Base-by-base conservation (phyloP, 2,888 invertebrate genomes). In the Pseudococcus viburni region DNA sequence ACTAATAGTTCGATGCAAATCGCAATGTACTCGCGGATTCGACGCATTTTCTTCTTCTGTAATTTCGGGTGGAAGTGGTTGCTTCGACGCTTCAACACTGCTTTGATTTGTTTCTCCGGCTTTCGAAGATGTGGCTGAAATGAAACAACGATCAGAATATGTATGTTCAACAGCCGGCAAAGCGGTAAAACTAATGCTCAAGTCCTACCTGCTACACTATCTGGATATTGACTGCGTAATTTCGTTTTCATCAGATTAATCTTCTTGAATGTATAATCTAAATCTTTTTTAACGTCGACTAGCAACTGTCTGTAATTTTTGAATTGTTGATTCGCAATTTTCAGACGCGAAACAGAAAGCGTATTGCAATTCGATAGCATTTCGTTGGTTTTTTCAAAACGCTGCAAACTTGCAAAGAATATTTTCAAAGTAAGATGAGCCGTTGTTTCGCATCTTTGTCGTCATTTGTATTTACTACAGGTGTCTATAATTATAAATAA, bases 341-440 rank as follows among this genome's bases (percentile, higher is more conserved):
- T 96, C 88, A 97, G 94, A 15, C 99, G 94, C 89, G 95, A 95
- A 4, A 96, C 95, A 0, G 98, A 97, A n/a, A 99, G 92, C 22
- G 97, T 96, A 92, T 98, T 98, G 91, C 99, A 99, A 92, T 99
- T 99, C 12, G 97, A 95, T 48, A 99, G 92, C 99, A 99, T 99
- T 93, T 99, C 99, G 91, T 99, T 99, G 0, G 99, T 99, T 92
- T 99, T 99, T 91, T 99, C 99, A 92, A 99, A 99, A 88, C 99
- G 94, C 91, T 97, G 96, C 42, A 99, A 92, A 97, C 98, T 98
- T 91, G 1, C 93, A 88, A 89, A 12, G 48, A 46, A 33, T 8
- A 59, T 68, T 42, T n/a, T 11, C 11, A 22, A 12, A 5, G 8
- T 55, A 7, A 51, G 51, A 55, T 55, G 6, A 55, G n/a, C 7